These are phyloP conservation scores for Sycophila sp. DNA, from an alignment of 1,140 invertebrate genomes.

Conservation along the genomic window DNA sequence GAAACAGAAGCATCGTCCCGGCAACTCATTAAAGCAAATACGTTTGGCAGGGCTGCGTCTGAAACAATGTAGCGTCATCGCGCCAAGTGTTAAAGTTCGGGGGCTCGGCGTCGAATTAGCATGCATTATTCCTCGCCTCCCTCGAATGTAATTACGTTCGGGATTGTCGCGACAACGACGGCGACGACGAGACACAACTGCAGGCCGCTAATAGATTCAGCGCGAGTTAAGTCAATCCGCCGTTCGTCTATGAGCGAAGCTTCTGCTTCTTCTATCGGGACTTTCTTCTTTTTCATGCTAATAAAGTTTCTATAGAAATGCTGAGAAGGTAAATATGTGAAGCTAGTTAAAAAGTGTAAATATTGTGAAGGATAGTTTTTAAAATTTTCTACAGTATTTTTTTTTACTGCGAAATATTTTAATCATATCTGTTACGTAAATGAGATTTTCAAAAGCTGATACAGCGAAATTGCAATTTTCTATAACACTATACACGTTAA, in stretches of 20 bases:
- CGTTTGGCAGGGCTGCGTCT: background rate
- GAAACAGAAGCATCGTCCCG: too few species aligned
- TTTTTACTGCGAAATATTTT: too few species aligned
- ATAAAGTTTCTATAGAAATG: too few species aligned
- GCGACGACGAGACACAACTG: background rate
- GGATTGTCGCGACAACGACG: background rate
- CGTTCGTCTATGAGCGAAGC: background rate
- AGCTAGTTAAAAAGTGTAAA: too few species aligned
- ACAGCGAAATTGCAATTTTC: too few species aligned
- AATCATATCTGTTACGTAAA: too few species aligned
- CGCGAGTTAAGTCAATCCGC: background rate
- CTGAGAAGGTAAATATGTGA: too few species aligned
- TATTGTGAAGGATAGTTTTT: too few species aligned
- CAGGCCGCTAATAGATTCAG: conserved; percentile 1
- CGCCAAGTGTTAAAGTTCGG: conserved; percentile 6
- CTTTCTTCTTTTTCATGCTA: too few species aligned
- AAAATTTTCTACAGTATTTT: too few species aligned
- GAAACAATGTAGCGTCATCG: background rate
- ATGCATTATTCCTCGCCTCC: conserved; percentile 33
- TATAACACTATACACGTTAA: too few species aligned
- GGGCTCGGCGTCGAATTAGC: background rate
- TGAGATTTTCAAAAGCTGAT: too few species aligned
- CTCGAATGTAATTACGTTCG: conserved; percentile 13
- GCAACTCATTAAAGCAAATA: conserved; percentile 6
- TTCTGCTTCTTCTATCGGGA: background rate